These are phyloP conservation scores for Micronisus gabar DNA, from an alignment of 2,113 vertebrate genomes.

Conservation along the genomic window DNA sequence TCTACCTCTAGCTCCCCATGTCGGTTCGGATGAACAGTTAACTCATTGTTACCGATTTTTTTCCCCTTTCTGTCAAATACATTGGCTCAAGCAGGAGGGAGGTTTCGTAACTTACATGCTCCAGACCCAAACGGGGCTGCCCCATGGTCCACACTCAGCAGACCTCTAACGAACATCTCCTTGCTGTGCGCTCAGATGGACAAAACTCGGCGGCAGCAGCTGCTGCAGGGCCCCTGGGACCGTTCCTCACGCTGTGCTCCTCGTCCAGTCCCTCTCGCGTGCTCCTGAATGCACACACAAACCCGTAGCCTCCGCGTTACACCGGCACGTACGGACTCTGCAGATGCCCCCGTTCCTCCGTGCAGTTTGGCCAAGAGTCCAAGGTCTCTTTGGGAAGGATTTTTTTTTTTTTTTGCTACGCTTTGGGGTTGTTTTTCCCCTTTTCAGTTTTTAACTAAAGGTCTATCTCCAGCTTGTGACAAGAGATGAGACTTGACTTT, in stretches of 20 bases:
- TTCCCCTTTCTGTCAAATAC: not conserved
- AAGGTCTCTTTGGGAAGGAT: not conserved
- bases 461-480: not conserved
- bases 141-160: not conserved
- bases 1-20: not conserved
- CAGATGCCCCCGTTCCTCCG: fast-evolving
- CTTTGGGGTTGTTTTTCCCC: not conserved
- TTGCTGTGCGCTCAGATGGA: not conserved
- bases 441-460: not conserved
- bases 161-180: not conserved
- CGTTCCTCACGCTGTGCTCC: not conserved
- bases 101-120: not conserved
- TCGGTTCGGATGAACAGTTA: not conserved
- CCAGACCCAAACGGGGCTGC: not conserved
- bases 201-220: not conserved
- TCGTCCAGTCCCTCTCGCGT: not conserved
- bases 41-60: not conserved
- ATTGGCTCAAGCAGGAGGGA: not conserved
- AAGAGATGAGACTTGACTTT: not conserved
- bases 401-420: not conserved
- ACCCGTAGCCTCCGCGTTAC: not conserved
- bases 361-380: not conserved
- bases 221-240: not conserved
- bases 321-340: not conserved
- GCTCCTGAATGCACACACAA: not conserved